A percentile compares a stretch with the other conserved stretches of the same genome.
phyloP scores from a whole-genome alignment of 2,797 vertebrate species.

The Luscinia megarhynchos region DNA sequence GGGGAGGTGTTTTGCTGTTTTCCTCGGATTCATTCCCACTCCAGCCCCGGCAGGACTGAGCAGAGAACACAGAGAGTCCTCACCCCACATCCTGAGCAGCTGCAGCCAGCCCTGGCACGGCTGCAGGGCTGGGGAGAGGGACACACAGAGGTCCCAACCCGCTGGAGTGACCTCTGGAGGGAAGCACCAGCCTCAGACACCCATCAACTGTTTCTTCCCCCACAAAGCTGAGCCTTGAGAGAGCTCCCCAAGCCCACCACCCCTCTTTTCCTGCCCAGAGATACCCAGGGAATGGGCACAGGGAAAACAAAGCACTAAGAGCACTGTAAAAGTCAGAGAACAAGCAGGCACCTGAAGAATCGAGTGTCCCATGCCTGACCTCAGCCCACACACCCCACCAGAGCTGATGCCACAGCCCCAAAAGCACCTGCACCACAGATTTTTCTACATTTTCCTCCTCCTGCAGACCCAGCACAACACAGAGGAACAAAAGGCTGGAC shows the following conservation, averaged over 20 bases:
- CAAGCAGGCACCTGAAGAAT: background rate
- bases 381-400: accelerated
- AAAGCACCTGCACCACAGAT: accelerated
- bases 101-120: background rate
- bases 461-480: background rate
- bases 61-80: background rate
- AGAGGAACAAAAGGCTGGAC: background rate
- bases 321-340: accelerated
- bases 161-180: background rate
- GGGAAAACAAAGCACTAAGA: background rate
- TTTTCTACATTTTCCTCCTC: background rate
- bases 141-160: background rate
- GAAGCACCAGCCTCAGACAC: background rate
- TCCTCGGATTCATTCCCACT: background rate
- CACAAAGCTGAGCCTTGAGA: background rate
- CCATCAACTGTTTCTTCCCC: background rate
- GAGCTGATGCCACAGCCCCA: background rate
- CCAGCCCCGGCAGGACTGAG: background rate
- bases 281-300: accelerated
- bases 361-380: accelerated
- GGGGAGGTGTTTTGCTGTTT: background rate
- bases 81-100: conserved; percentile 52
- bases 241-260: accelerated
- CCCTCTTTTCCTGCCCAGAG: background rate
- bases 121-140: background rate